Evolutionary conservation across 2,888 invertebrate genomes (phyloP).

Genomic region (Yponomeuta cagnagella): DNA sequence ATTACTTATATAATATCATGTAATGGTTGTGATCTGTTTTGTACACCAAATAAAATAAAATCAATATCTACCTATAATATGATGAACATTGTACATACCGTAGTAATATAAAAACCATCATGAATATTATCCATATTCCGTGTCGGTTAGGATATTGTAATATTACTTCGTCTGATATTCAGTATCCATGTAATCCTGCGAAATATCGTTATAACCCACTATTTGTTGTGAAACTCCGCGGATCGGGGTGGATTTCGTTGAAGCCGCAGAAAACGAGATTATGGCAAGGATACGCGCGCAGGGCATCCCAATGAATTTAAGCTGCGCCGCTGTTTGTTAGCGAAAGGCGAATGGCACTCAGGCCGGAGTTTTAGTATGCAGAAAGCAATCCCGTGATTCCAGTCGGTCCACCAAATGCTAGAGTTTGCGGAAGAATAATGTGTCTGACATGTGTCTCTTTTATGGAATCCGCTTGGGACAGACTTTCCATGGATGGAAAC

Average conservation of each 20-base stretch:
- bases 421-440: not conserved
- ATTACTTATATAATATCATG: too few species aligned
- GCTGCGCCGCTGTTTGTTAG: conserved; percentile 9
- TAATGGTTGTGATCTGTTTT: too few species aligned
- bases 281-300: conserved; percentile 37
- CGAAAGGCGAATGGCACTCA: conserved; percentile 7
- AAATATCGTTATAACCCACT: conserved; percentile 31
- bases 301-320: conserved; percentile 15
- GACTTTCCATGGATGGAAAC: too few species aligned
- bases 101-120: too few species aligned
- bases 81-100: too few species aligned
- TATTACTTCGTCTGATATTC: too few species aligned
- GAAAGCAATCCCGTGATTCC: conserved; percentile 10
- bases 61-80: too few species aligned
- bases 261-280: conserved; percentile 62
- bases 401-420: conserved; percentile 2
- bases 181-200: too few species aligned
- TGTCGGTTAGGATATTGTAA: too few species aligned
- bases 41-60: too few species aligned
- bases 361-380: conserved; percentile 11
- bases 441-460: not conserved
- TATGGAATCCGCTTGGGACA: not conserved
- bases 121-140: too few species aligned
- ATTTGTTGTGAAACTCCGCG: conserved; percentile 47
- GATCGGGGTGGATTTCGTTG: conserved; percentile 28